Conservation (phyloP, 2,113 vertebrate species). For the Onychorhynchus coronatus region DNA sequence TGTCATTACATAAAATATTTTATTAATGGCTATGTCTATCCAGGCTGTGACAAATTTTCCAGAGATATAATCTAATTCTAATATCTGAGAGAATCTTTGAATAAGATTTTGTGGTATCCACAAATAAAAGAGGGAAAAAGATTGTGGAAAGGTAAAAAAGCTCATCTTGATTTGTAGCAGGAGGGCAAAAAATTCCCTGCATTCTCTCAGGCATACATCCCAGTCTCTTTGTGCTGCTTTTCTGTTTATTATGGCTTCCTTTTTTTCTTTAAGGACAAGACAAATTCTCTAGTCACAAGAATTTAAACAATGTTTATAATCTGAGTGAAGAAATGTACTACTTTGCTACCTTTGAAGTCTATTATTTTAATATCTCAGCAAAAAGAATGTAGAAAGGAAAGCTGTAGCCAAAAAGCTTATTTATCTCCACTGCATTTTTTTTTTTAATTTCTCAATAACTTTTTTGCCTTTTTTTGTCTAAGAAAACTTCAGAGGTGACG, state of each 20-base stretch:
- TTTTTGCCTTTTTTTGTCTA: not conserved
- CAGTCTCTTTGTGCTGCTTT: not conserved
- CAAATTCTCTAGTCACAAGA: constrained; percentile 56
- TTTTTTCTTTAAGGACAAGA: constrained; percentile 12
- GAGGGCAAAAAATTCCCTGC: not conserved
- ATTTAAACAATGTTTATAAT: constrained; percentile 62
- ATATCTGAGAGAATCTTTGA: not conserved
- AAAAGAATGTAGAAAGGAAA: not conserved
- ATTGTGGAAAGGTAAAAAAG: constrained; percentile 18
- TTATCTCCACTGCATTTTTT: no score
- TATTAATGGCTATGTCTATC: not conserved
- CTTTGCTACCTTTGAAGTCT: not conserved
- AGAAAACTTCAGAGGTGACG: not conserved
- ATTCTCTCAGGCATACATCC: not conserved
- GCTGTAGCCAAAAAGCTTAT: not conserved
- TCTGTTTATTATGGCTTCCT: not conserved
- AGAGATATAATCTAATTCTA: constrained; percentile 1
- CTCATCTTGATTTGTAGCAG: constrained; percentile 19
- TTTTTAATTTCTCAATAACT: no score
- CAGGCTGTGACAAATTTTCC: not conserved
- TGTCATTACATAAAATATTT: not conserved
- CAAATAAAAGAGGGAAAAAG: constrained; percentile 6
- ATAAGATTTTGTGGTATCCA: not conserved
- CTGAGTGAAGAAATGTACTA: constrained; percentile 22
- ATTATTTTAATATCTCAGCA: not conserved